Percentiles rank a stretch among this genome's conserved stretches.
These are phyloP conservation scores for Scophthalmus maximus DNA, from an alignment of 2,113 vertebrate species.

Conservation along the genomic window DNA sequence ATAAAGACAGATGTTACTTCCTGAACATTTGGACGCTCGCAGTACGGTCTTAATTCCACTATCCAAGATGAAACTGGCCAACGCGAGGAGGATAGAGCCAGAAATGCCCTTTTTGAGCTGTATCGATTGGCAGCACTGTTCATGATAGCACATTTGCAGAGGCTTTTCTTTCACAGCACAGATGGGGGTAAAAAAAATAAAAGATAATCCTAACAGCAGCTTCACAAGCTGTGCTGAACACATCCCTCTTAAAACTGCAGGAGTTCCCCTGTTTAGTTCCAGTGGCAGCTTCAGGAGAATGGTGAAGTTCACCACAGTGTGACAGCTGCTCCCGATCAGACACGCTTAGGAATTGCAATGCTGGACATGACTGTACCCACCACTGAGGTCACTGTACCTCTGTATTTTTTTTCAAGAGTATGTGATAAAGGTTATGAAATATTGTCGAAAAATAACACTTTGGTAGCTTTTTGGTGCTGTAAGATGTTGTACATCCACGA, in stretches of 20 bases:
- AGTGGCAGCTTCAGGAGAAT: slow-evolving; percentile 55
- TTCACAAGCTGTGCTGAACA: slow-evolving; percentile 74
- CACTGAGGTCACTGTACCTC: too few relatives aligned
- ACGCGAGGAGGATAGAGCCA: slow-evolving; percentile 32
- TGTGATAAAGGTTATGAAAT: too few relatives aligned
- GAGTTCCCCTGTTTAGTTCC: slow-evolving; percentile 63
- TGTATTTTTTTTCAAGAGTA: too few relatives aligned
- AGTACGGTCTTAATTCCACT: slow-evolving; percentile 5
- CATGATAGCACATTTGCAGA: slow-evolving; percentile 66
- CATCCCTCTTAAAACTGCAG: slow-evolving; percentile 70
- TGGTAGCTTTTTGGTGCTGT: too few relatives aligned
- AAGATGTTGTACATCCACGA: too few relatives aligned
- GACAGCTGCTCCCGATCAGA: slow-evolving; percentile 65
- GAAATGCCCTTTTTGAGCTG: slow-evolving; percentile 57
- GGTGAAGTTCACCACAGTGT: slow-evolving; percentile 58
- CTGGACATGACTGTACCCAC: too few relatives aligned
- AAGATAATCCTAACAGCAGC: slow-evolving; percentile 73
- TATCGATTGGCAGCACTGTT: slow-evolving; percentile 76
- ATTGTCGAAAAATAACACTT: too few relatives aligned
- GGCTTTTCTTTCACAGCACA: slow-evolving; percentile 70
- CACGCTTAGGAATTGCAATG: not conserved
- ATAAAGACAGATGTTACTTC: too few relatives aligned
- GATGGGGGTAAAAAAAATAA: slow-evolving; percentile 47
- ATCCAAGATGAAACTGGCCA: slow-evolving; percentile 30
- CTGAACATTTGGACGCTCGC: not conserved